phyloP scores from a whole-genome alignment of 1,140 invertebrate species.

The Eciton burchellii region DNA sequence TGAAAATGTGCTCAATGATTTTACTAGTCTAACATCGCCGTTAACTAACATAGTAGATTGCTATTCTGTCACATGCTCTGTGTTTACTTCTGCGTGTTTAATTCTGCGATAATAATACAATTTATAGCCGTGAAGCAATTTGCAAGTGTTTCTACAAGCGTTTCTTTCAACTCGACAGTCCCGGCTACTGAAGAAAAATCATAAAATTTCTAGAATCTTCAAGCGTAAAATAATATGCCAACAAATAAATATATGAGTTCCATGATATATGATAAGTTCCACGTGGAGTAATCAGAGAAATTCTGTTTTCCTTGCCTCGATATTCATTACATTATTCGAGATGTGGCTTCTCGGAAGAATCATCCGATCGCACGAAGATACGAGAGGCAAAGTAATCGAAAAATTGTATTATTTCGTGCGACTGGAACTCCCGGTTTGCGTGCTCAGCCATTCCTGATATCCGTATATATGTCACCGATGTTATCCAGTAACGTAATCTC shows the following conservation, averaged over 20 bases:
- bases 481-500: constrained; percentile 68
- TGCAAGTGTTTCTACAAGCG: not conserved
- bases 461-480: constrained; percentile 59
- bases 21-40: constrained; percentile 2
- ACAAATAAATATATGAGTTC: not conserved
- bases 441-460: constrained; percentile 36
- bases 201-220: not conserved
- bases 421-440: not conserved
- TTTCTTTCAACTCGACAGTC: not conserved
- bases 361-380: not conserved
- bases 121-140: not conserved
- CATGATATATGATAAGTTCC: not conserved
- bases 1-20: constrained; percentile 22
- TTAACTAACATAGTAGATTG: constrained; percentile 37
- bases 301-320: not conserved
- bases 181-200: not conserved
- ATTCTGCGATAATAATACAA: not conserved
- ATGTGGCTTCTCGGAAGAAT: not conserved
- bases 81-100: not conserved
- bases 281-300: not conserved
- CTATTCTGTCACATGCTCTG: not conserved
- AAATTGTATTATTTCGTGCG: constrained; percentile 11
- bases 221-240: not conserved
- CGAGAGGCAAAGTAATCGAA: not conserved
- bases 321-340: not conserved